Base-by-base conservation (phyloP, 2,888 invertebrate species). In the Macrosiphum euphorbiae region DNA sequence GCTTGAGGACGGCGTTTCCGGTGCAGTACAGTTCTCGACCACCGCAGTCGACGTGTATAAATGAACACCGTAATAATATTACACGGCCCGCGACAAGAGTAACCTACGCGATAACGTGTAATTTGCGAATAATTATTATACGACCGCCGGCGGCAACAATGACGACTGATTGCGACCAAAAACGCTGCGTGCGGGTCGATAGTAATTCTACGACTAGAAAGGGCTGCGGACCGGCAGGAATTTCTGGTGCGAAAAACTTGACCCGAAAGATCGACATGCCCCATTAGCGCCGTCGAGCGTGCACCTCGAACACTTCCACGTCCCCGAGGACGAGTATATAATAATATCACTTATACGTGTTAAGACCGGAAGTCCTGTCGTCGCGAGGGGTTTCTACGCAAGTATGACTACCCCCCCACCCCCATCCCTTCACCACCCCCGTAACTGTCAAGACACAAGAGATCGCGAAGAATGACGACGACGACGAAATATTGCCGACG, bases 151-250 rank as follows among this genome's bases (percentile, higher is more conserved):
- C 86, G 28, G 35, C 28, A 26, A 50, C 91, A 91, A 91, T 47
- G 84, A 24, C 44, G n/a, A 44, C 85, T 84, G 91, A 85, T 85
- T 85, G n/a, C n/a, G 8, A 89, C n/a, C 47, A n/a, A 52, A 90
- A 44, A 88, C 55, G 26, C 88, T 28, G 41, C 26, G 35, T 11
- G 26, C 41, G 35, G 4, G 52, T 55, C n/a, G 35, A 41, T 88
- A 35, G 58, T 55, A 35, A 88, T 41, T 41, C 55, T 26, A 26
- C 26, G 55, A 10, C 26, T 55, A 7, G 52, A 24, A 24, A 26
- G 55, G 8, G 52, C 44, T 4, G 47, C 44, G 26, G 11, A 86
- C 85, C 1, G 28, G 26, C 41, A 58, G 16, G 67, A 47, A 47
- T 90, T 61, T 90, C 67, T 67, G n/a, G 67, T n/a, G n/a, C n/a